A percentile compares a stretch with the other conserved stretches of the same genome.
Conservation (phyloP, 1,140 invertebrate species). For the Drosophila kepulauana region DNA sequence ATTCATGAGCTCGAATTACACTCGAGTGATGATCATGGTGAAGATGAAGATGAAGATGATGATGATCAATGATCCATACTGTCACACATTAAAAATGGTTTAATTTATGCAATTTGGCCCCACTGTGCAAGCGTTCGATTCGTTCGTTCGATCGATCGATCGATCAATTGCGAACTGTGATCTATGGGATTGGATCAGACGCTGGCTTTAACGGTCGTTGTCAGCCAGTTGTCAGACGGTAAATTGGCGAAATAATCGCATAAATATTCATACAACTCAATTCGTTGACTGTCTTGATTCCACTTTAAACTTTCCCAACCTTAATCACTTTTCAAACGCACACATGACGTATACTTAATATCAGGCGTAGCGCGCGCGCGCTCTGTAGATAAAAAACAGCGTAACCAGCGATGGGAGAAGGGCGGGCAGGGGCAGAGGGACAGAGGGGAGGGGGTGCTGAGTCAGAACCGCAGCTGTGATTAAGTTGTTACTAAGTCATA, state of each 20-base stretch:
- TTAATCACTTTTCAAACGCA: conserved; percentile 1
- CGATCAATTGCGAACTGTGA: conserved; percentile 22
- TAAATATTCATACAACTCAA: conserved; percentile 49
- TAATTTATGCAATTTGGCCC: conserved; percentile 9
- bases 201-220: conserved; percentile 32
- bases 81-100: not conserved
- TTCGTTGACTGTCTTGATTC: conserved; percentile 19
- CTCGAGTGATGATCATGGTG: too few species aligned
- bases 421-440: not conserved
- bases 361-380: conserved; percentile 2
- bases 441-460: not conserved
- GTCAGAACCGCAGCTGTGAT: not conserved
- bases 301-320: conserved; percentile 34
- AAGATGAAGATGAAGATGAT: not conserved
- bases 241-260: conserved; percentile 29
- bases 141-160: conserved; percentile 15
- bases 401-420: not conserved
- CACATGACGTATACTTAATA: conserved; percentile 45
- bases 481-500: conserved; percentile 11
- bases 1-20: not conserved
- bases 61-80: not conserved
- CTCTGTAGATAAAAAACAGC: not conserved
- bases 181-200: conserved; percentile 25
- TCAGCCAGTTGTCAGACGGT: conserved; percentile 46
- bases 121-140: conserved; percentile 38